These are phyloP conservation scores for Austrolebias charrua DNA, from an alignment of 2,797 vertebrate species.

Conservation along the genomic window DNA sequence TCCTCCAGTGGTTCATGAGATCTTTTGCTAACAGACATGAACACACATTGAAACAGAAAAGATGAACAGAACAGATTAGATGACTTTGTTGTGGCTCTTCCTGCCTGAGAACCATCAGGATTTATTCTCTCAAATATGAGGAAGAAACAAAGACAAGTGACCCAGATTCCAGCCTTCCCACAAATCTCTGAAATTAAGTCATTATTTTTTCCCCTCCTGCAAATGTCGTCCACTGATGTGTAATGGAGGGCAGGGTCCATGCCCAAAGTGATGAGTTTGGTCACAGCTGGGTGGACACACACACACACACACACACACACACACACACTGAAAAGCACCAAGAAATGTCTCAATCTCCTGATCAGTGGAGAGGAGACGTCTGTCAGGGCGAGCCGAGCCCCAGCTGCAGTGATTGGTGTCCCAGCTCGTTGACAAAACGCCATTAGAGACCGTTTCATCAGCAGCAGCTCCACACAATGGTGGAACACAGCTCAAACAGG, in stretches of 20 bases:
- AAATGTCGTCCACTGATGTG: slow-evolving; percentile 80
- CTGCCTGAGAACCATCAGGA: slow-evolving; percentile 48
- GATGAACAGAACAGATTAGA: not conserved
- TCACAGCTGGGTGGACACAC: slow-evolving; percentile 66
- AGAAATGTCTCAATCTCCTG: slow-evolving; percentile 59
- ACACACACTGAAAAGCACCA: slow-evolving; percentile 30
- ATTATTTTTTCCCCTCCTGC: slow-evolving; percentile 64
- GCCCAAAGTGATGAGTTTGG: slow-evolving; percentile 80
- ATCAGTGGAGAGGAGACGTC: slow-evolving; percentile 53
- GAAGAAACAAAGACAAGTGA: slow-evolving; percentile 49
- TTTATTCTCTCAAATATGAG: slow-evolving; percentile 21
- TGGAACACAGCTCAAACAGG: not conserved
- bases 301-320: slow-evolving; percentile 12
- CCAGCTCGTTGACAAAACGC: slow-evolving; percentile 45
- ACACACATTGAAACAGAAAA: no score
- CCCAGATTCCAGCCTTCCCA: slow-evolving; percentile 75
- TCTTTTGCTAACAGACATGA: no score
- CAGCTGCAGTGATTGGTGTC: slow-evolving; percentile 44
- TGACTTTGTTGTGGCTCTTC: slow-evolving; percentile 17
- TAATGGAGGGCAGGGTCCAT: slow-evolving; percentile 77
- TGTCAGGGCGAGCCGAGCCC: slow-evolving; percentile 40
- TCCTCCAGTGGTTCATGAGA: no score
- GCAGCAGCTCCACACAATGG: not conserved
- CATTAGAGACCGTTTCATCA: slow-evolving; percentile 34
- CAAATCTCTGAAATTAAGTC: slow-evolving; percentile 78